phyloP scores from a whole-genome alignment of 2,888 invertebrate species.

The Euplexia lucipara region DNA sequence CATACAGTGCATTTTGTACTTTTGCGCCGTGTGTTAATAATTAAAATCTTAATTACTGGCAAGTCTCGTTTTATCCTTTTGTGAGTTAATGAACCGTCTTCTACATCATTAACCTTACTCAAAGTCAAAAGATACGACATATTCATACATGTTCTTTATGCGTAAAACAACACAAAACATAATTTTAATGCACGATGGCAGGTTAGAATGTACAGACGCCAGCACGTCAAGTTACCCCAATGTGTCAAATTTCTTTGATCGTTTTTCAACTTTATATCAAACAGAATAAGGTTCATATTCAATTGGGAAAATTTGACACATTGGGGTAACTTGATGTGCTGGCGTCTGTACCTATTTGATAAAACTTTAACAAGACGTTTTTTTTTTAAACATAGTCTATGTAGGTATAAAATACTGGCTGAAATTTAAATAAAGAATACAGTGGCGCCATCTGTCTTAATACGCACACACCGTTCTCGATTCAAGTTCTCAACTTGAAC shows the following conservation, averaged over 20 bases:
- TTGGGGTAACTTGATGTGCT: no score
- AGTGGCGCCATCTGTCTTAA: slow-evolving; percentile 41
- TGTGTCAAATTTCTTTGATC: no score
- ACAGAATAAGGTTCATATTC: no score
- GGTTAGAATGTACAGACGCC: neutral
- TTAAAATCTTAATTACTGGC: slow-evolving; percentile 54
- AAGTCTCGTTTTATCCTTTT: slow-evolving; percentile 54
- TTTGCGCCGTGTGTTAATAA: slow-evolving; percentile 39
- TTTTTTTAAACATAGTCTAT: no score
- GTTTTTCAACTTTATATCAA: no score
- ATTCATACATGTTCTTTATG: neutral
- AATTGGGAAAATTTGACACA: no score
- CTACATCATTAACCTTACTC: slow-evolving; percentile 64
- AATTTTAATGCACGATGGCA: neutral
- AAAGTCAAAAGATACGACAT: slow-evolving; percentile 40
- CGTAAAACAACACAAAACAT: slow-evolving; percentile 1
- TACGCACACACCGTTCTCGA: neutral
- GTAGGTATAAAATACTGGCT: neutral
- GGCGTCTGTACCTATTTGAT: no score
- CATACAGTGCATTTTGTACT: slow-evolving; percentile 6
- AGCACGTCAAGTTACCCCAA: no score
- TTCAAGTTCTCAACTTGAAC: slow-evolving; percentile 30
- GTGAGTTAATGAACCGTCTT: slow-evolving; percentile 59
- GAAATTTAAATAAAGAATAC: slow-evolving; percentile 5
- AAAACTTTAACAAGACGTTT: no score